These are phyloP conservation scores for Aythya baeri DNA, from an alignment of 2,113 vertebrate species.

Conservation along the genomic window DNA sequence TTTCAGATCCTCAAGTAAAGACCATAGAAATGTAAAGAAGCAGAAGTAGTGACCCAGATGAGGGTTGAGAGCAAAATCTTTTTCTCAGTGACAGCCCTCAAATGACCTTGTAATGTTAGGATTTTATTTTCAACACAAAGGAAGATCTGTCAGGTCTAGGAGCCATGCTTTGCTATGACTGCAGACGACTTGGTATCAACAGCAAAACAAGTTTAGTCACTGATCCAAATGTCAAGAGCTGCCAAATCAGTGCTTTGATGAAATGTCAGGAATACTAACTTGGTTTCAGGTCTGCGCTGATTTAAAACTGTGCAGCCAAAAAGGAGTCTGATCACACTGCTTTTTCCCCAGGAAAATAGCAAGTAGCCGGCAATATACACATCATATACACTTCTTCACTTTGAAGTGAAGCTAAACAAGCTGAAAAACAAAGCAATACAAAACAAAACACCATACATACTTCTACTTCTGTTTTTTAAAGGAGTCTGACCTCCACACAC, in stretches of 20 bases:
- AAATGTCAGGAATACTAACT: constrained; percentile 31
- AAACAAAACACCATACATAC: not conserved
- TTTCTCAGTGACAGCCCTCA: constrained; percentile 26
- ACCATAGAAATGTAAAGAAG: constrained; percentile 15
- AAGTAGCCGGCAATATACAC: not conserved
- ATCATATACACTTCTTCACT: not conserved
- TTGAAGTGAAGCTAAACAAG: constrained; percentile 8
- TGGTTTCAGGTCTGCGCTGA: not conserved
- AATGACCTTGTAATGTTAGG: constrained; percentile 41
- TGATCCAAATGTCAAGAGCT: constrained; percentile 56
- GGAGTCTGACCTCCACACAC: not conserved
- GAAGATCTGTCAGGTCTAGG: constrained; percentile 15
- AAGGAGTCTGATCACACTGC: constrained; percentile 3
- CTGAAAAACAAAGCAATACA: not conserved
- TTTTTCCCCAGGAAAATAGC: not conserved
- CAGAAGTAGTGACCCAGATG: constrained; percentile 10
- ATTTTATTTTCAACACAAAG: constrained; percentile 42
- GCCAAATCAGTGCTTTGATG: constrained; percentile 47
- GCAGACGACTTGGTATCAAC: constrained; percentile 49
- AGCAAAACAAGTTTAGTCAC: constrained; percentile 60
- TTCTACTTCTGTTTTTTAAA: not conserved
- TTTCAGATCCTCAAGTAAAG: constrained; percentile 4
- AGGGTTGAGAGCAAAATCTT: constrained; percentile 16
- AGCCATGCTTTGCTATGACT: constrained; percentile 16
- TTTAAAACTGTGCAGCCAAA: not conserved